Evolutionary conservation across 2,888 invertebrate species (phyloP).

Genomic region (Drosophila stalkeri): DNA sequence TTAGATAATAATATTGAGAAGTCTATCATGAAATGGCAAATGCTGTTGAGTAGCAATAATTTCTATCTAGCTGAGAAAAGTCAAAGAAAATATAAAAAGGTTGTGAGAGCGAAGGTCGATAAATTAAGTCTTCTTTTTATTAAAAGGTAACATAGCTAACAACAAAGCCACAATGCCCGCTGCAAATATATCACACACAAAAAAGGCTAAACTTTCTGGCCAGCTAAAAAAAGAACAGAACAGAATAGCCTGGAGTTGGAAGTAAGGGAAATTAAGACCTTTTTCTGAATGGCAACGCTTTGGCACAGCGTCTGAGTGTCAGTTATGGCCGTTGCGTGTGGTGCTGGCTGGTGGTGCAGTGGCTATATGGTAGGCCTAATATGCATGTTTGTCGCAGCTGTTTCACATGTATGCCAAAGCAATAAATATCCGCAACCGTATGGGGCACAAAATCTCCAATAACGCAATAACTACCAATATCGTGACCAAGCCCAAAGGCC

Average conservation of each 20-base stretch:
- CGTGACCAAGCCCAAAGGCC: conserved; percentile 57
- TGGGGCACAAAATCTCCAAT: conserved; percentile 76
- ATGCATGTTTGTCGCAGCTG: conserved; percentile 82
- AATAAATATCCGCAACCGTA: conserved; percentile 74
- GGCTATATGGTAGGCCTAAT: conserved; percentile 59
- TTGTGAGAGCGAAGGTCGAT: too few relatives aligned
- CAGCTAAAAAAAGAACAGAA: conserved; percentile 14
- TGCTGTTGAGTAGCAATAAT: neutral
- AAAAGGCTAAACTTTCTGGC: conserved; percentile 2
- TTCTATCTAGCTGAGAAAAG: neutral
- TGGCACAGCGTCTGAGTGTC: conserved; percentile 29
- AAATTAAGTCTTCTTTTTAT: neutral
- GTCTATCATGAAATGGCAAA: neutral
- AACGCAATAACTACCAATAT: conserved; percentile 81
- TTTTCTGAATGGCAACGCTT: conserved; percentile 49
- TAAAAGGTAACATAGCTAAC: neutral
- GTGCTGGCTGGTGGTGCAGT: conserved; percentile 3
- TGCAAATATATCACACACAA: neutral
- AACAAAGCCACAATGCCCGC: neutral
- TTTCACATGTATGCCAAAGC: conserved; percentile 78
- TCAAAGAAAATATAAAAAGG: neutral
- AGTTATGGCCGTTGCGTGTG: conserved; percentile 49
- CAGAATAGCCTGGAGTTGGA: conserved; percentile 20
- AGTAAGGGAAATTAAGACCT: conserved; percentile 68
- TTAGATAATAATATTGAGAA: neutral